Conservation (phyloP, 2,888 invertebrate species). For the Andricus curvator region DNA sequence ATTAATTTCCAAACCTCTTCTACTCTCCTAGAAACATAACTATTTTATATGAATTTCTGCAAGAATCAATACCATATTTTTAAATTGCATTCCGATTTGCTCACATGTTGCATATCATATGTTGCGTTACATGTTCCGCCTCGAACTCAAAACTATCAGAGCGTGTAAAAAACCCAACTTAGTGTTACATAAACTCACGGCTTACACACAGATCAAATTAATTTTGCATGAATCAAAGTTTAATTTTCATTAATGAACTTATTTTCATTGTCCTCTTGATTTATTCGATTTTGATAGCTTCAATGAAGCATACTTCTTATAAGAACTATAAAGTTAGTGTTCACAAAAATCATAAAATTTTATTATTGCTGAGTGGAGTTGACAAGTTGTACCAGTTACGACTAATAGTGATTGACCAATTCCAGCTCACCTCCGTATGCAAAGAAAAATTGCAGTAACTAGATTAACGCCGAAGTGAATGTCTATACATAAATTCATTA, state of each 20-base stretch:
- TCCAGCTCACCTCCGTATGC: conserved; percentile 11
- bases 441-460: conserved; percentile 17
- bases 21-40: no score
- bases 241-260: not conserved
- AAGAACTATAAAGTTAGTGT: not conserved
- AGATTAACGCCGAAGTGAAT: conserved; percentile 37
- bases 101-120: conserved; percentile 17
- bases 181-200: conserved; percentile 13
- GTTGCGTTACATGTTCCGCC: not conserved
- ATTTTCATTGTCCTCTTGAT: not conserved
- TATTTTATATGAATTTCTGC: not conserved
- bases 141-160: conserved; percentile 22
- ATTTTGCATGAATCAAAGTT: conserved; percentile 14
- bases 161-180: conserved; percentile 27
- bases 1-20: no score
- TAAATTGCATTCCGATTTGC: not conserved
- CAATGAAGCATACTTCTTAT: not conserved
- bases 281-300: not conserved
- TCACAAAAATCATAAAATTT: not conserved
- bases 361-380: not conserved
- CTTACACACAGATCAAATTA: not conserved
- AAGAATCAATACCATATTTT: conserved; percentile 6
- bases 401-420: conserved; percentile 26
- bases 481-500: conserved; percentile 35
- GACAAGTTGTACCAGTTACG: conserved; percentile 12